Evolutionary conservation across 2,113 vertebrate species (phyloP), one percentile per base, ranked within the genome.

Genomic region (Rattus rattus): DNA sequence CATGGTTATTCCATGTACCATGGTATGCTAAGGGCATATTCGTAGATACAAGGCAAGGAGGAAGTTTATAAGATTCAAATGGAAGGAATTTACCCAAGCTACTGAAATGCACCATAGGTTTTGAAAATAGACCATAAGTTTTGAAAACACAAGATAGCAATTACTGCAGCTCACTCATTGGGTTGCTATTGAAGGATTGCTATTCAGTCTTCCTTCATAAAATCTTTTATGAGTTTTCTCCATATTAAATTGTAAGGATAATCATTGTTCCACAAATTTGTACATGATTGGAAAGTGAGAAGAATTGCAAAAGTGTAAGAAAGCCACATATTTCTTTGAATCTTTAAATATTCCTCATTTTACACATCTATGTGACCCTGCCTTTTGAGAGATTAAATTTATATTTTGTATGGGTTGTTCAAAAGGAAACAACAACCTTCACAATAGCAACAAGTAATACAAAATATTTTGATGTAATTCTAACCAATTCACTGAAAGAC

Each of bases 261-360:
- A 33, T 33, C 65, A 67, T 67, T 67, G 28, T 67, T 67, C 10
- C 11, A 67, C 65, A 30, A 67, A 70, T 59, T 2, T 5, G 12
- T n/a, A 59, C 14, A 36, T 6, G 14, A 2, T 36, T 7, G 28
- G 14, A 12, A 61, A 47, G 4, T 49, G 5, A 11, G 0, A 52
- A 73, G 33, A 63, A 8, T 28, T 4, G 9, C 43, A 63, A 63
- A 14, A n/a, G 4, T 28, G 3, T 4, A 84, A 22, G 36, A 36
- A 14, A 12, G 28, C 7, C 22, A 63, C 56, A 63, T n/a, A 75
- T 19, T 36, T 72, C 7, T 33, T 1, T 28, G 28, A 75, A 28
- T 9, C 36, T 65, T 39, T 39, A 69, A n/a, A n/a, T n/a, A n/a
- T 14, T 79, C 39, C 67, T 59, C 19, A 47, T 88, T n/a, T 61